Evolutionary conservation across 2,888 invertebrate genomes (phyloP).

Genomic region (Gibbula magus): DNA sequence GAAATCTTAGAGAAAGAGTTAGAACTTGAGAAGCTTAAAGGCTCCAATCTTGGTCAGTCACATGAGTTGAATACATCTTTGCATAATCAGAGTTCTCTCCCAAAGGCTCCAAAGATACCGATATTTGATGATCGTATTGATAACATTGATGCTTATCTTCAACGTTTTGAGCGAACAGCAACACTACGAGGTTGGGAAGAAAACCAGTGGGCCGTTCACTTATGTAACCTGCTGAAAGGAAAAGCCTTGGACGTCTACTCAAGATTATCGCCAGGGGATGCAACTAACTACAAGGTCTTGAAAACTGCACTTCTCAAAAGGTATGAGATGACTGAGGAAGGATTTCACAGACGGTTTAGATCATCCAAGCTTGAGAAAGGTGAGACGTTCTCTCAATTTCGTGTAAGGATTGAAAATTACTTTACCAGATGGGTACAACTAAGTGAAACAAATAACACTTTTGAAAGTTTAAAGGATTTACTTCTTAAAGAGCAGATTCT

Average conservation of each 20-base stretch:
- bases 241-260: constrained; percentile 34
- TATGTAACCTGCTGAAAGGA: constrained; percentile 34
- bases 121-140: constrained; percentile 15
- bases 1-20: too few relatives aligned
- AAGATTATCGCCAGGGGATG: constrained; percentile 19
- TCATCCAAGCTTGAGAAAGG: constrained; percentile 18
- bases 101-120: too few relatives aligned
- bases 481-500: constrained; percentile 30
- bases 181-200: constrained; percentile 8
- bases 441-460: constrained; percentile 8
- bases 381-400: constrained; percentile 34
- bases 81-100: too few relatives aligned
- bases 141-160: constrained; percentile 26
- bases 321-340: constrained; percentile 35
- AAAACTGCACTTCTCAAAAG: constrained; percentile 31
- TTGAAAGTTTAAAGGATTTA: constrained; percentile 27
- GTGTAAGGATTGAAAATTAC: constrained; percentile 25
- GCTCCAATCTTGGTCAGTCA: not conserved
- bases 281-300: constrained; percentile 26
- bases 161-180: constrained; percentile 22
- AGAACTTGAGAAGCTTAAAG: not conserved
- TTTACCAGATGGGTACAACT: constrained; percentile 35
- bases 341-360: constrained; percentile 30
- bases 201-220: constrained; percentile 21
- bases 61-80: not conserved